A percentile compares a stretch with the other conserved stretches of the same genome.
Conservation (phyloP, 2,888 invertebrate genomes). For the Gymnoscelis rufifasciata region DNA sequence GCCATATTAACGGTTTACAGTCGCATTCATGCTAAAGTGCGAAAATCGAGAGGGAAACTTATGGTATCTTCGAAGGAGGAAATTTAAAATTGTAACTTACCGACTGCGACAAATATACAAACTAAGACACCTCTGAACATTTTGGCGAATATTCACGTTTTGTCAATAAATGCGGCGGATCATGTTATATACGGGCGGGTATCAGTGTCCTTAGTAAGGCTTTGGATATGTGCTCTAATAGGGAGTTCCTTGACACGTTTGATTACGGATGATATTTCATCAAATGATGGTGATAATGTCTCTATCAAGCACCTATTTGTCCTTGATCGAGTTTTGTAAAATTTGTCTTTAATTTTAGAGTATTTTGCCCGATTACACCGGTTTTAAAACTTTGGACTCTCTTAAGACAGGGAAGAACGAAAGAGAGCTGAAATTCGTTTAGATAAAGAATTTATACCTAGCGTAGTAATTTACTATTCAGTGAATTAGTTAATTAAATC, state of each 20-base stretch:
- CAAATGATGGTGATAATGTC: too few relatives aligned
- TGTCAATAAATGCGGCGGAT: conserved; percentile 39
- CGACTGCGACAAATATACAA: conserved; percentile 28
- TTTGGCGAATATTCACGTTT: conserved; percentile 48
- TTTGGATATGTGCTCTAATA: neutral
- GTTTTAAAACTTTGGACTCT: too few relatives aligned
- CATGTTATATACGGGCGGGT: conserved; percentile 64
- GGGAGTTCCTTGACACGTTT: conserved; percentile 54
- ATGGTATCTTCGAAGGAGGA: neutral
- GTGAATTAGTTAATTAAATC: too few relatives aligned
- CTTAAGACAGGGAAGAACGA: too few relatives aligned
- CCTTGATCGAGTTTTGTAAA: too few relatives aligned
- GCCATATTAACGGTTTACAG: too few relatives aligned
- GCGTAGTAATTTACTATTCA: too few relatives aligned
- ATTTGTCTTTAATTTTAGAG: too few relatives aligned
- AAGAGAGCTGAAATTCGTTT: too few relatives aligned
- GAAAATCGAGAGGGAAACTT: conserved; percentile 23
- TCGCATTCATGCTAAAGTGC: neutral
- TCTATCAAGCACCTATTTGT: too few relatives aligned
- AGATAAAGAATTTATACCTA: too few relatives aligned
- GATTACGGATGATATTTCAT: conserved; percentile 4
- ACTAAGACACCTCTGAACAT: conserved; percentile 48
- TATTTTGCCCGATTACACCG: too few relatives aligned
- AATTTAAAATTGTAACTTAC: conserved; percentile 29
- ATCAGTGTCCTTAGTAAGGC: conserved; percentile 43